Evolutionary conservation across 2,113 vertebrate species (phyloP).

Genomic region (Arothron firmamentum): DNA sequence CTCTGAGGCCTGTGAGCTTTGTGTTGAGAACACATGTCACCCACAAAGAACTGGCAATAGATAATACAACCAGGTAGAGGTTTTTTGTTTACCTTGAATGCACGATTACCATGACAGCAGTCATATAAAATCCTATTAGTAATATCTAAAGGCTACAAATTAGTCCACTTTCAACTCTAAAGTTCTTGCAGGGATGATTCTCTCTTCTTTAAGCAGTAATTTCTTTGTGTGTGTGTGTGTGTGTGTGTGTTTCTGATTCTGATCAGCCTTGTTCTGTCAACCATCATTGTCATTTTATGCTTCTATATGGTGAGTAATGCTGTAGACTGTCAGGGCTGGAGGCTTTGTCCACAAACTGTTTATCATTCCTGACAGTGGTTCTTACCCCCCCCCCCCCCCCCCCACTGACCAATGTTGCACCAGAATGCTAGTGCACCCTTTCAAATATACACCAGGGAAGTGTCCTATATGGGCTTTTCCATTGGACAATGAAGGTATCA

Average conservation of each 20-base stretch:
- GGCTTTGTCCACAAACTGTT: background rate
- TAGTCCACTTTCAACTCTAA: constrained; percentile 6
- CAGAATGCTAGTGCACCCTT: background rate
- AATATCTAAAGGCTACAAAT: background rate
- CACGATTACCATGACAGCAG: background rate
- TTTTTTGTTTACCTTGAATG: background rate
- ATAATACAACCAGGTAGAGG: background rate
- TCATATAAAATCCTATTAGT: background rate
- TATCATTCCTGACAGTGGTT: background rate
- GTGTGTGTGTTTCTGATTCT: constrained; percentile 2
- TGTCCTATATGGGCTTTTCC: too few species aligned
- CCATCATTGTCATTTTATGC: constrained; percentile 34
- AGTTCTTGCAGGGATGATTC: constrained; percentile 6
- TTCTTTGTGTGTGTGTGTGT: background rate
- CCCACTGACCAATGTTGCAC: background rate
- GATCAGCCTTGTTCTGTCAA: constrained; percentile 38
- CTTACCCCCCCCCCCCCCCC: too few species aligned
- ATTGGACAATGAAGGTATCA: too few species aligned
- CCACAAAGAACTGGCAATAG: background rate
- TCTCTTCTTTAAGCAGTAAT: background rate
- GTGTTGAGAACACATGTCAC: too few species aligned
- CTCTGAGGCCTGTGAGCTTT: background rate
- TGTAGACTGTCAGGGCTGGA: constrained; percentile 2
- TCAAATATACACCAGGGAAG: too few species aligned
- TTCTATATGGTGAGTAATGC: constrained; percentile 32